Evolutionary conservation across 2,888 invertebrate species (phyloP), one percentile per base, ranked within the genome.

Genomic region (Ormyrus thymus): DNA sequence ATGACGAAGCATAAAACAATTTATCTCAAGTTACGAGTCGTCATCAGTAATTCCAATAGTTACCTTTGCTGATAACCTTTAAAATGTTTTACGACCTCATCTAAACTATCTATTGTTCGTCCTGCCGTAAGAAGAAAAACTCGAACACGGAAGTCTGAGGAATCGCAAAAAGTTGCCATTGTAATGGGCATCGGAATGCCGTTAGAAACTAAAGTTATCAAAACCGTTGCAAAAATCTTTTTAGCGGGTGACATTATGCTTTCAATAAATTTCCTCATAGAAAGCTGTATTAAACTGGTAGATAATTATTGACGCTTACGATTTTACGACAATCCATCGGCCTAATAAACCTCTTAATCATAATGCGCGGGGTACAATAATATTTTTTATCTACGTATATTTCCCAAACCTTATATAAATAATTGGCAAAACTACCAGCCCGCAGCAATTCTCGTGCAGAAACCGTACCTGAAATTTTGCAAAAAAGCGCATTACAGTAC

Each of bases 41-140:
- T 70, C 53, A 58, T 70, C 69, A 43, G 50, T 58, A 62, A 76
- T 76, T 68, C 48, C 61, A 62, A 76, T 70, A 58, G 70, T 70
- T 64, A 64, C 56, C 70, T 48, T 70, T 10, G 48, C 64, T 69
- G 69, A 64, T 76, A 48, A 70, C 55, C 11, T 43, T 62, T 70
- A 76, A 76, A 76, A 76, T 8, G 10, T 64, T 76, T 76, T 58
- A 70, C 64, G 64, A 11, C 61, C 64, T 43, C 76, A 50, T 76
- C 50, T 51, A 53, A 62, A 76, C 64, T 64, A 70, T 76, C 76
- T 55, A 76, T 76, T 76, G 69, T 69, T 46, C 55, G 45, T 53
- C 56, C n/a, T 55, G 68, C 46, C 61, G 11, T 15, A 6, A 7
- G 56, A 48, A 29, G 43, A 66, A 62, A 53, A 61, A 11, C 46